Base-by-base conservation (phyloP, 1,140 invertebrate species). In the Trachymyrmex septentrionalis region DNA sequence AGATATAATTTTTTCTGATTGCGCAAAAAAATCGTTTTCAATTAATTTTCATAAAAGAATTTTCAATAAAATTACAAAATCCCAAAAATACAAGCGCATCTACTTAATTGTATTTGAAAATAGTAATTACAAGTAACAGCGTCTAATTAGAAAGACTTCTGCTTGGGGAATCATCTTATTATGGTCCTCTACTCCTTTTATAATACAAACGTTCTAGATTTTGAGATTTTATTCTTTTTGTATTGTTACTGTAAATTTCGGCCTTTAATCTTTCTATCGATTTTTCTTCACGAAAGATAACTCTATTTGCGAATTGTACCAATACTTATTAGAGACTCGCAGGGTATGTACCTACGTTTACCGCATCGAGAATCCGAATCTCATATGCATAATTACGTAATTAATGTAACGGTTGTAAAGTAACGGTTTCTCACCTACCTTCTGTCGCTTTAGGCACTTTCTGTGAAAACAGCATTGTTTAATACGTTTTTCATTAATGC, bases 401-500 rank as follows among this genome's bases (percentile, higher is more conserved):
- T 82, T 72, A 89, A 84, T 77, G 59, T 57, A 57, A 50, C 16
- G 10, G 3, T 53, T 16, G 85, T 86, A 88, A 89, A 85, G n/a
- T 88, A 89, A 88, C 84, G 77, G 72, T 69, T 30, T 90, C 48
- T 19, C 27, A 61, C 24, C 19, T 14, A n/a, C 9, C 53, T 75
- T 14, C 14, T 24, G 48, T 81, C 69, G 81, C 9, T 90, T 89
- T 90, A 90, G 88, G 86, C 88, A 90, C 88, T 90, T 90, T 89
- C 63, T 76, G n/a, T 76, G 73, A 61, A 85, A 87, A 90, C 59
- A 89, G 77, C 72, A 75, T 75, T 84, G 69, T 84, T 75, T 44
- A 86, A 63, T 50, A 27, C 85, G 73, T 76, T 66, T 57, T 84
- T 75, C 77, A 63, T 71, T 53, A 57, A 71, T 76, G 61, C 34